phyloP scores from a whole-genome alignment of 2,797 vertebrate genomes.

The Anisognathus igniventris region DNA sequence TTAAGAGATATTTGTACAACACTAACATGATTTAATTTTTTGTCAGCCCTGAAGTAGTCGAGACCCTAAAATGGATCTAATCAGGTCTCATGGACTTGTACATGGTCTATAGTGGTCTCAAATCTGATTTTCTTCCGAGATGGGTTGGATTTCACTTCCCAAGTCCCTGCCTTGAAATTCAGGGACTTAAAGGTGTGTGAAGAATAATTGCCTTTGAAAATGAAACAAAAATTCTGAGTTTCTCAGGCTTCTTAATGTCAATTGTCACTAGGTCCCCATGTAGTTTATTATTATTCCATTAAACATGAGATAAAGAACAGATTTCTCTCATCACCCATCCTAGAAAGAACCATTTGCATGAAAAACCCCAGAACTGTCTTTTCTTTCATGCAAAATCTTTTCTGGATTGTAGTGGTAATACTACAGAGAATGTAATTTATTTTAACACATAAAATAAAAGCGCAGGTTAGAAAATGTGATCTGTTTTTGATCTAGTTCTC shows the following conservation, averaged over 20 bases:
- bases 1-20: background rate
- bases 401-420: background rate
- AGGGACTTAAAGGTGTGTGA: background rate
- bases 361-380: background rate
- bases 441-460: background rate
- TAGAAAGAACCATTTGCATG: background rate
- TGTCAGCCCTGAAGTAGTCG: background rate
- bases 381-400: background rate
- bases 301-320: background rate
- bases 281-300: background rate
- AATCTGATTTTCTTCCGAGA: background rate
- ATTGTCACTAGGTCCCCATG: background rate
- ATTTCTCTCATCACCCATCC: background rate
- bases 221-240: background rate
- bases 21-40: background rate
- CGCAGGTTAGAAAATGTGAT: background rate
- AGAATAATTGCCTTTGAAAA: background rate
- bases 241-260: background rate
- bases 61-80: background rate
- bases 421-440: background rate
- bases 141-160: background rate
- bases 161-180: background rate
- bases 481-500: slow-evolving; percentile 11
- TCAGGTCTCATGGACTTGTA: background rate
- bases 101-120: background rate